phyloP scores from a whole-genome alignment of 2,113 vertebrate genomes.

The Oreochromis aureus region DNA sequence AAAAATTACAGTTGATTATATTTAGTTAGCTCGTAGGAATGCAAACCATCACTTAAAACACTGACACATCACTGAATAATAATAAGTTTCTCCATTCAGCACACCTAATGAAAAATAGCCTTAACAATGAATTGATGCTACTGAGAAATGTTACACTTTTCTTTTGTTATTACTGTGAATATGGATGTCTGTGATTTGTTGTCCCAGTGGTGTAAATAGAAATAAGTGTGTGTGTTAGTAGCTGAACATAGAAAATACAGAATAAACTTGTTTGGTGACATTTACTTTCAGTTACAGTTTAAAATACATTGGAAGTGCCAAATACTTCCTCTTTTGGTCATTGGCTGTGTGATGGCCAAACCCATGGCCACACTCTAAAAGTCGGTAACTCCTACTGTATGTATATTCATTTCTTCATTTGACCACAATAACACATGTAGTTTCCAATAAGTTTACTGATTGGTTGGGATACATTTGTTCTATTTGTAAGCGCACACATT shows the following conservation, averaged over 20 bases:
- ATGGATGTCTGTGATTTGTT: background rate
- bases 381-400: background rate
- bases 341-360: rapidly evolving
- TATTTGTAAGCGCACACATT: background rate
- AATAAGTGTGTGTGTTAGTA: background rate
- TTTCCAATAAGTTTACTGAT: background rate
- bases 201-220: background rate
- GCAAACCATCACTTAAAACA: background rate
- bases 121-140: background rate
- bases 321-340: background rate
- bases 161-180: background rate
- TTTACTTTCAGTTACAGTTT: background rate
- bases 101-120: background rate
- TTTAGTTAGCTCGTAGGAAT: background rate
- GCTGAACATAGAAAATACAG: background rate
- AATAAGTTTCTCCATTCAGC: background rate
- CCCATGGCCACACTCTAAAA: background rate
- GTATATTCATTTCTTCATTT: background rate
- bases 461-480: background rate
- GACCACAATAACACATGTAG: background rate
- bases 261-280: background rate
- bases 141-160: background rate
- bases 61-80: background rate
- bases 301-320: background rate
- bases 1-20: background rate